Conservation (phyloP, 1,140 invertebrate genomes). For the Dysdera silvatica region DNA sequence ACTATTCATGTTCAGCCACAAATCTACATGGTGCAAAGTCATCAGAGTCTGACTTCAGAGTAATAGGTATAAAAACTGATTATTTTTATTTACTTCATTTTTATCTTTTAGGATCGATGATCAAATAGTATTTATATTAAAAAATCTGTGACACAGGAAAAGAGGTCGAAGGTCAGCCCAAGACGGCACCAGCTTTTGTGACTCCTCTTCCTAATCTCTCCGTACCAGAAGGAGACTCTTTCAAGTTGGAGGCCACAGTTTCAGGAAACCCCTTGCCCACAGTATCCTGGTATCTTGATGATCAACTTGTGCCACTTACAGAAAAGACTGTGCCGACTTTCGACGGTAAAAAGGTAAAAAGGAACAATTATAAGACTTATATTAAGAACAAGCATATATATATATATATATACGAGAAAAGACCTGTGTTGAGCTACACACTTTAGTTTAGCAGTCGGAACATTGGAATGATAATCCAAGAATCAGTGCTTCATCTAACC, state of each 20-base stretch:
- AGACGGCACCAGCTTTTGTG: slow-evolving; percentile 58
- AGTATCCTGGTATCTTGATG: slow-evolving; percentile 74
- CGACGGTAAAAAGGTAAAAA: slow-evolving; percentile 59
- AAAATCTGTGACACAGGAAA: slow-evolving; percentile 3
- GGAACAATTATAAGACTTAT: too few species aligned
- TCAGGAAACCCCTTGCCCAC: slow-evolving; percentile 75
- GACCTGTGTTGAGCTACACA: too few species aligned
- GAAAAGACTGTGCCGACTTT: slow-evolving; percentile 62
- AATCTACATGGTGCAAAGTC: slow-evolving; percentile 70
- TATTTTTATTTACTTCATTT: not conserved
- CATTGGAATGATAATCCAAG: too few species aligned
- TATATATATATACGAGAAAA: too few species aligned
- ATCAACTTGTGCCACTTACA: slow-evolving; percentile 53
- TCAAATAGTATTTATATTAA: slow-evolving; percentile 1
- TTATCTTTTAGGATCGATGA: not conserved
- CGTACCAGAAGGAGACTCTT: slow-evolving; percentile 60
- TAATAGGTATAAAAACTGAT: slow-evolving; percentile 11
- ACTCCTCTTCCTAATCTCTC: slow-evolving; percentile 62
- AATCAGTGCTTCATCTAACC: too few species aligned
- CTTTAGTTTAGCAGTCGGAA: too few species aligned
- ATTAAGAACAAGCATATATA: too few species aligned
- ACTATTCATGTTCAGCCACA: slow-evolving; percentile 64
- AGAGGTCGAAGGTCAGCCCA: slow-evolving; percentile 3
- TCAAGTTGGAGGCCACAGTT: slow-evolving; percentile 42
- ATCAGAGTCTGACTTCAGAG: slow-evolving; percentile 74